These are phyloP conservation scores for Meandrina meandrites DNA, from an alignment of 92 coral and sea anemone genomes.

Conservation along the genomic window DNA sequence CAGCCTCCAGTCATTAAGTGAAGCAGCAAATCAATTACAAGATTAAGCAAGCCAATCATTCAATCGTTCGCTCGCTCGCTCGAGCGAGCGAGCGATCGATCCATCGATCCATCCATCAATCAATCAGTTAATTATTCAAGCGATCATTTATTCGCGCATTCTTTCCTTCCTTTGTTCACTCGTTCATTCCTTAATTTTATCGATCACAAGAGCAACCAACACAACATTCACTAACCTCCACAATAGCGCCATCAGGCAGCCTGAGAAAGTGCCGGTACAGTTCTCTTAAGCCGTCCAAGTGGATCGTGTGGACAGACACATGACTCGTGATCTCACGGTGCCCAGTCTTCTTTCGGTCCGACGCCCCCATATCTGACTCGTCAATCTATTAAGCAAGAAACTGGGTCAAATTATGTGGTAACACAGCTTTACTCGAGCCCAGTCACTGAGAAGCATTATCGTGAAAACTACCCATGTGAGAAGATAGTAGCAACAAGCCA, in stretches of 20 bases:
- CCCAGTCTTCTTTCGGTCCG: slow-evolving; percentile 72
- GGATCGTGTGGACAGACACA: slow-evolving; percentile 95
- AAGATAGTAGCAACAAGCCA: neutral
- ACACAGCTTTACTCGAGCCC: too few species aligned
- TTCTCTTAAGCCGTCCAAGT: slow-evolving; percentile 91
- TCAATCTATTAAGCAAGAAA: slow-evolving; percentile 60
- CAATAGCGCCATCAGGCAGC: slow-evolving; percentile 97
- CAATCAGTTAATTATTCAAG: neutral
- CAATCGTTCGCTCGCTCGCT: too few species aligned
- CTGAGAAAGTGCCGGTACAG: slow-evolving; percentile 91
- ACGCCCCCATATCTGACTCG: slow-evolving; percentile 82
- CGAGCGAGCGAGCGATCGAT: neutral
- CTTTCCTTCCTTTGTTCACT: neutral
- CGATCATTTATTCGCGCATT: neutral
- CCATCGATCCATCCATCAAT: neutral
- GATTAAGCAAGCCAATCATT: too few species aligned
- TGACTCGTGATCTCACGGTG: slow-evolving; percentile 97
- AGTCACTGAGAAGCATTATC: too few species aligned
- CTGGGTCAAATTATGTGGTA: slow-evolving; percentile 8
- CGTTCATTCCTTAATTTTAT: too few species aligned
- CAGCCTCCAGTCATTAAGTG: too few species aligned
- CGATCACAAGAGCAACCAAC: neutral
- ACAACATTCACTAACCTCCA: slow-evolving; percentile 67
- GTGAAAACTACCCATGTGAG: too few species aligned
- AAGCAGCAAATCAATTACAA: too few species aligned